phyloP scores from a whole-genome alignment of 64 coral and sea anemone genomes.

The Catalaphyllia jardinei region DNA sequence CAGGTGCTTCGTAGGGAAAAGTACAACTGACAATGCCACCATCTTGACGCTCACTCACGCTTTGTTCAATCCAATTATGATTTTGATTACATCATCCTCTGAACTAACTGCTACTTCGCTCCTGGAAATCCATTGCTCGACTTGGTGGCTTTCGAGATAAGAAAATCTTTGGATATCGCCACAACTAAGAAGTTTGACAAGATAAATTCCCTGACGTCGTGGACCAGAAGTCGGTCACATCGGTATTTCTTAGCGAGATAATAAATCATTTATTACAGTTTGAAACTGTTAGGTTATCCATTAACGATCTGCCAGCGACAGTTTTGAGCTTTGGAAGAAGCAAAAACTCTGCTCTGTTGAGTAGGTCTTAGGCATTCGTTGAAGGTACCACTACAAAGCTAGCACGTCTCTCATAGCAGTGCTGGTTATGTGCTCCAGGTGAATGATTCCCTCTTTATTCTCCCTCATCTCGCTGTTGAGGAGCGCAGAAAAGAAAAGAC shows the following conservation, averaged over 20 bases:
- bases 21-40: too few relatives aligned
- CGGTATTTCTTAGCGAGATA: too few relatives aligned
- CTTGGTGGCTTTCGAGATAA: neutral
- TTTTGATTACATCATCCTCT: neutral
- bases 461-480: constrained; percentile 8
- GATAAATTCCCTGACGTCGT: too few relatives aligned
- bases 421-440: neutral
- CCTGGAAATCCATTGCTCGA: constrained; percentile 16
- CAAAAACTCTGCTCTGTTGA: constrained; percentile 33
- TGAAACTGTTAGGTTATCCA: too few relatives aligned
- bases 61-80: too few relatives aligned
- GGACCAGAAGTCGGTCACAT: too few relatives aligned
- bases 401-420: neutral
- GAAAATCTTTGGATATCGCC: neutral
- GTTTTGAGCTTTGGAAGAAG: neutral
- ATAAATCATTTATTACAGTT: too few relatives aligned
- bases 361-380: constrained; percentile 24
- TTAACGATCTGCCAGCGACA: too few relatives aligned
- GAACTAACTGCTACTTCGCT: neutral
- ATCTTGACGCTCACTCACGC: too few relatives aligned
- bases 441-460: neutral
- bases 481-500: neutral
- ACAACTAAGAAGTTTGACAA: too few relatives aligned
- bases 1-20: too few relatives aligned
- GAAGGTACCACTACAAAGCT: neutral